phyloP scores from a whole-genome alignment of 2,113 vertebrate genomes.

The Prunella himalayana region DNA sequence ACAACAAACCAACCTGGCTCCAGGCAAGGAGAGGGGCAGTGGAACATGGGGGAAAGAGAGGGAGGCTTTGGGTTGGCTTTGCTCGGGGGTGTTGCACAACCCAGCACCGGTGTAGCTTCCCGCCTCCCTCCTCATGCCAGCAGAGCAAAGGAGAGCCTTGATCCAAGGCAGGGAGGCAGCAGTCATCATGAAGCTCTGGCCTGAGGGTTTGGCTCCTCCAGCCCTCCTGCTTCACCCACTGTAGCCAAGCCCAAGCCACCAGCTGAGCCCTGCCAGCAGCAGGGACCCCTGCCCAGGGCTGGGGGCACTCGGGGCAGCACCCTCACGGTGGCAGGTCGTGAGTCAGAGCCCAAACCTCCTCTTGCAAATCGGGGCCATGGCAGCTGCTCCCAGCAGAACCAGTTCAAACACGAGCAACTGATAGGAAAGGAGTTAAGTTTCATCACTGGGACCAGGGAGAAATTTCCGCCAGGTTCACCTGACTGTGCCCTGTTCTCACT shows the following conservation, averaged over 20 bases:
- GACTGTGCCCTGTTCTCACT: not conserved
- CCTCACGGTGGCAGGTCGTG: accelerated
- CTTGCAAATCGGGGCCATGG: accelerated
- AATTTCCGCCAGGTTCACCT: not conserved
- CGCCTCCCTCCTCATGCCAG: not conserved
- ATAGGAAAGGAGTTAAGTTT: not conserved
- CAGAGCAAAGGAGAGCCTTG: accelerated
- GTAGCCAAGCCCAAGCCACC: accelerated
- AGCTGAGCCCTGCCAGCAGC: not conserved
- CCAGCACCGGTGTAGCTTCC: not conserved
- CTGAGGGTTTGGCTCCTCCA: not conserved
- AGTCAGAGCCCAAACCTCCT: not conserved
- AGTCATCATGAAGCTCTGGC: accelerated
- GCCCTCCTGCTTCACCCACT: not conserved
- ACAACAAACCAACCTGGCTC: not conserved
- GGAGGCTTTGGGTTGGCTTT: not conserved
- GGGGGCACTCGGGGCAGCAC: not conserved
- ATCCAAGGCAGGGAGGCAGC: not conserved
- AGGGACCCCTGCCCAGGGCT: not conserved
- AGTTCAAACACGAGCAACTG: not conserved
- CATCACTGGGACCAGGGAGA: not conserved
- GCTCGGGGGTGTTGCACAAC: not conserved
- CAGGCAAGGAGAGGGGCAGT: not conserved
- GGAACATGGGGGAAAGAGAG: not conserved
- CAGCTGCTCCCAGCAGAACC: not conserved